Evolutionary conservation across 2,797 vertebrate genomes (phyloP).

Genomic region (Orientallactaga sibirica): DNA sequence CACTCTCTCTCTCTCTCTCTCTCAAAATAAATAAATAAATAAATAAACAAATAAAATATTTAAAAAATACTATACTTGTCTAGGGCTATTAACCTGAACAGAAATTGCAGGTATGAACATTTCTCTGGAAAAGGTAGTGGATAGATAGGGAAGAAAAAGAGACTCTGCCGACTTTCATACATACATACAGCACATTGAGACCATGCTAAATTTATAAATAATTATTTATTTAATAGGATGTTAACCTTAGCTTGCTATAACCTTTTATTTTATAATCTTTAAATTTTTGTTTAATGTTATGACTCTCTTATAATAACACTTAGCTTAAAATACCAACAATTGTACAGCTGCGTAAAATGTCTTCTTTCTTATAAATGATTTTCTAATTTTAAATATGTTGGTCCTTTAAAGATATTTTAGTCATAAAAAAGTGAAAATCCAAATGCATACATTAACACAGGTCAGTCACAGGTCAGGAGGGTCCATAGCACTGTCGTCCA

Average conservation of each 20-base stretch:
- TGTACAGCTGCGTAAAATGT: background rate
- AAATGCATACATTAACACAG: background rate
- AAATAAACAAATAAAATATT: too few species aligned
- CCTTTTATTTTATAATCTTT: background rate
- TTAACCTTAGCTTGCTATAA: background rate
- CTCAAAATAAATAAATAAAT: too few species aligned
- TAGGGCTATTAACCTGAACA: background rate
- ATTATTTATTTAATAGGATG: background rate
- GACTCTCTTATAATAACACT: background rate
- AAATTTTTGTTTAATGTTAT: background rate
- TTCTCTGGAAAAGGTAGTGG: background rate
- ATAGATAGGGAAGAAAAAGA: too few species aligned
- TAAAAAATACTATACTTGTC: too few species aligned
- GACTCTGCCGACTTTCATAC: too few species aligned
- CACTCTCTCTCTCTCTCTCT: too few species aligned
- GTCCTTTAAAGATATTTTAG: background rate
- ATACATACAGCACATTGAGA: too few species aligned
- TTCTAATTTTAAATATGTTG: background rate
- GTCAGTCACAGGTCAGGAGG: too few species aligned
- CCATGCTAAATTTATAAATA: too few species aligned
- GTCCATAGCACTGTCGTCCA: background rate
- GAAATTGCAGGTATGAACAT: background rate
- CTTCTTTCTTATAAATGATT: background rate
- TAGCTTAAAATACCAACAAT: background rate
- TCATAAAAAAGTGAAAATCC: background rate